phyloP scores from a whole-genome alignment of 2,797 vertebrate species.

The Diceros bicornis region DNA sequence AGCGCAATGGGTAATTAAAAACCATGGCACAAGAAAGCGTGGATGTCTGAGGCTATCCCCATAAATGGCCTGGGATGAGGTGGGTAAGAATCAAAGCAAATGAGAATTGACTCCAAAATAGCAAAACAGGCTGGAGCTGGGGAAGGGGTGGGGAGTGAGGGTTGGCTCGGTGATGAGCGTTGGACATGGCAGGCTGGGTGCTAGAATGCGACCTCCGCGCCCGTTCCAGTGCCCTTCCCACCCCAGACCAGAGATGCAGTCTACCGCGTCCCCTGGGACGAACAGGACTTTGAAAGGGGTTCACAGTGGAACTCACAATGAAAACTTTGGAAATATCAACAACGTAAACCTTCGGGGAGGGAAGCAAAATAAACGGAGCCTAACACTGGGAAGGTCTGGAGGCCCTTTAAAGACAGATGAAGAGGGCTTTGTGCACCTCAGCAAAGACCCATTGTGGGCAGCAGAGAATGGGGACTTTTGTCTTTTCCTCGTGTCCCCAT shows the following conservation, averaged over 20 bases:
- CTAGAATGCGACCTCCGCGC: not conserved
- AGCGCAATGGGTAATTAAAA: not conserved
- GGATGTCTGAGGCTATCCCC: not conserved
- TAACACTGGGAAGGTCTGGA: not conserved
- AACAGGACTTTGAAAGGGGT: not conserved
- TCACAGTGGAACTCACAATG: not conserved
- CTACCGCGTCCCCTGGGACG: fast-evolving
- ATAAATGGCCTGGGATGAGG: not conserved
- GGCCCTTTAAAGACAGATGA: not conserved
- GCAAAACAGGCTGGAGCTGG: not conserved
- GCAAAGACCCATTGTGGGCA: constrained; percentile 54
- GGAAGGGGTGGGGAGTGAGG: not conserved
- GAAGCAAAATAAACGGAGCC: not conserved
- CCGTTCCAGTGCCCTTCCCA: not conserved
- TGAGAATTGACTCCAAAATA: not conserved
- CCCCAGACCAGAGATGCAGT: fast-evolving
- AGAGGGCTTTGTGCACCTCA: not conserved
- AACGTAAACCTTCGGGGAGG: not conserved
- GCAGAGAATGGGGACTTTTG: constrained; percentile 38
- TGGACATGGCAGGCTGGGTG: not conserved
- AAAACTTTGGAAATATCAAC: not conserved
- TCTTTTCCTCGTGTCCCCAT: not conserved
- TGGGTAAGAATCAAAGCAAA: not conserved
- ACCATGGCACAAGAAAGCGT: not conserved
- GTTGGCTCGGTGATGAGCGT: not conserved